Conservation (phyloP, 2,113 vertebrate species). For the Solea solea region DNA sequence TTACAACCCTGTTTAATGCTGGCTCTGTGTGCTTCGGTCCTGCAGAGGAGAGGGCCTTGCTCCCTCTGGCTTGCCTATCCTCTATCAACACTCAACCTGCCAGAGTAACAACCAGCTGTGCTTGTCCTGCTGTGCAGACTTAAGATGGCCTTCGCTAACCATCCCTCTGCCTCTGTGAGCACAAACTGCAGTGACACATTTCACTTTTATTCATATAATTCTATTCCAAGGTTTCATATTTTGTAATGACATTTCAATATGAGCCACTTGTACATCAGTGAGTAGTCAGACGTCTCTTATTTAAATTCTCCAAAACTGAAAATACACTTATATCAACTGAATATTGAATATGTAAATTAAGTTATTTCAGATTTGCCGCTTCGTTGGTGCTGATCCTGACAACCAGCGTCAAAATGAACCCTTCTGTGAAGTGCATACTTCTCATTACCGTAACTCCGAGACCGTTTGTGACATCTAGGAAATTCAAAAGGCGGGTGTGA, state of each 20-base stretch:
- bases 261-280: constrained; percentile 15
- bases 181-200: background rate
- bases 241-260: constrained; percentile 22
- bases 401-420: no score
- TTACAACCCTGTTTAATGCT: constrained; percentile 17
- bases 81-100: constrained; percentile 7
- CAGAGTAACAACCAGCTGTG: constrained; percentile 10
- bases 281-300: background rate
- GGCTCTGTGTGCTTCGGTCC: constrained; percentile 13
- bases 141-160: background rate
- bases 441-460: no score
- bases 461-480: no score
- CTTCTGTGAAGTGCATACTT: no score
- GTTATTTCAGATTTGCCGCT: background rate
- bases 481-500: no score
- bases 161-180: background rate
- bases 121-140: constrained; percentile 2
- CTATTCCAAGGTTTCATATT: background rate
- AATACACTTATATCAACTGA: background rate
- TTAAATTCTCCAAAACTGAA: background rate
- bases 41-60: background rate
- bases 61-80: constrained; percentile 10
- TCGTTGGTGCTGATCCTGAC: background rate
- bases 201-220: constrained; percentile 6
- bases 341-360: background rate